Evolutionary conservation across 2,113 vertebrate genomes (phyloP).

Genomic region (Pitta sordida): DNA sequence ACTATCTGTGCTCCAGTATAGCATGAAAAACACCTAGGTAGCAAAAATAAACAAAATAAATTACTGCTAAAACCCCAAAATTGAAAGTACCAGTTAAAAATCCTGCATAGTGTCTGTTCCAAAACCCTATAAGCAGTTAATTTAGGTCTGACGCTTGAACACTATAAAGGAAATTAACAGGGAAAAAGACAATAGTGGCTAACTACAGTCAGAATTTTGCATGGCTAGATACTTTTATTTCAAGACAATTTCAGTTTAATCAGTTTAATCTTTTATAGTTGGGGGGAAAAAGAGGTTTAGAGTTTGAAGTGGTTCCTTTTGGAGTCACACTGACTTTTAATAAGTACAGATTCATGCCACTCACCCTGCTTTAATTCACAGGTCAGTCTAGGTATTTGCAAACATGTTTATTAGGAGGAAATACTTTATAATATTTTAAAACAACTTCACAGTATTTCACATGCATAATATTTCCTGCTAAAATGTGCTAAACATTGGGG

Average conservation of each 20-base stretch:
- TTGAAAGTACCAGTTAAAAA: neutral
- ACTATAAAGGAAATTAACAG: neutral
- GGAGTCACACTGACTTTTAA: neutral
- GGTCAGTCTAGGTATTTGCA: neutral
- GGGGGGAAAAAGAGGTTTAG: neutral
- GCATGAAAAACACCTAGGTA: neutral
- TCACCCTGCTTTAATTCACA: neutral
- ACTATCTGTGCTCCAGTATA: neutral
- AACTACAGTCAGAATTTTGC: neutral
- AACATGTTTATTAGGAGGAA: slow-evolving; percentile 1
- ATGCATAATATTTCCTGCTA: slow-evolving; percentile 17
- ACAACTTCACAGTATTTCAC: neutral
- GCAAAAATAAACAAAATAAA: neutral
- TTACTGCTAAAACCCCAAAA: neutral
- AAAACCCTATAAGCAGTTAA: neutral
- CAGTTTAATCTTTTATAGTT: neutral
- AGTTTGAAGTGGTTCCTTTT: neutral
- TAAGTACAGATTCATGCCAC: neutral
- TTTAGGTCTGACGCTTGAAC: neutral
- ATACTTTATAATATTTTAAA: slow-evolving; percentile 20
- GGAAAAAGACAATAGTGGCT: neutral
- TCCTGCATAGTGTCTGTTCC: neutral
- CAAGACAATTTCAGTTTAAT: neutral
- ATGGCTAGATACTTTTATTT: neutral
- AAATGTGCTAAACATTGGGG: slow-evolving; percentile 4